Base-by-base conservation (phyloP, 1,140 invertebrate genomes). In the Aphelinus certus region DNA sequence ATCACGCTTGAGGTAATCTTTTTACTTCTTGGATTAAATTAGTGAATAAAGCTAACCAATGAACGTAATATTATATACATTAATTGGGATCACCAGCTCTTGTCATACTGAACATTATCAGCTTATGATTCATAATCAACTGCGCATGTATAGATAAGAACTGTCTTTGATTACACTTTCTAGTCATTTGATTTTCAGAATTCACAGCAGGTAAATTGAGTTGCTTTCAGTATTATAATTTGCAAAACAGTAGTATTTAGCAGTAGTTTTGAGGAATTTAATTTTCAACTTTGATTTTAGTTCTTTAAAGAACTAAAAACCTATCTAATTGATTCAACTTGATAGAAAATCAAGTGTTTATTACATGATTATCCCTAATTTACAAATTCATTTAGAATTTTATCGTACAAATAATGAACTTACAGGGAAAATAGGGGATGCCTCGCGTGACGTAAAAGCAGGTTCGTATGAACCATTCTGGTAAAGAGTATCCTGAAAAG, bases 361-460 rank as follows among this genome's bases (percentile, higher is more conserved):
- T 26, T 26, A 26, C 26, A 26, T 26, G 26, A 26, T 26, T 26
- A 26, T 26, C 26, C 26, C 26, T 26, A 26, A 26, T 0, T 26
- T 26, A 26, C 26, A 26, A 26, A 26, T 26, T 26, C 26, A 26
- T 26, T 26, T 26, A 26, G 26, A 26, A 26, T 26, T 26, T 26
- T 26, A 26, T 26, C 26, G 26, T 26, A 26, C 26, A 26, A 70
- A 58, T 46, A 43, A 73, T 47, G 26, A 49, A 77, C 81, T 83
- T 79, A 84, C 83, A 68, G 83, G 76, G 70, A 79, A 76, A 53
- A 74, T n/a, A 2, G 81, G 76, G n/a, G 77, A 83, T 48, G 80
- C 72, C 73, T 81, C 79, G 53, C 71, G 78, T 6, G 79, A 81
- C 53, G 71, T 80, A n/a, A 78, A 78, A 42, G 79, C 73, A 58